Evolutionary conservation across 2,888 invertebrate genomes (phyloP).

Genomic region (Notodonta ziczac): DNA sequence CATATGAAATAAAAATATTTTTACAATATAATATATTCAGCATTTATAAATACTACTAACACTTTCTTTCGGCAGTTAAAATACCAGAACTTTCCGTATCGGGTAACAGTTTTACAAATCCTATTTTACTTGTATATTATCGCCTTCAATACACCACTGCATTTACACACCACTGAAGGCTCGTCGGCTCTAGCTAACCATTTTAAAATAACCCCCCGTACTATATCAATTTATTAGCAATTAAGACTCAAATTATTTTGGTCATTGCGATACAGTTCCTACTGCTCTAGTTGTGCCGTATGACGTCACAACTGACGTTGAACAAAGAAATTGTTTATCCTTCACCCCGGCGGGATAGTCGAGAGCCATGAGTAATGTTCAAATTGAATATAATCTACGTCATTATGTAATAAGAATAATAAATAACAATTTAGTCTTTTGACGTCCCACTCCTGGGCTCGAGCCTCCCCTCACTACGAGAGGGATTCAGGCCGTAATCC

Average conservation of each 20-base stretch:
- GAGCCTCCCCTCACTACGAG: too few species aligned
- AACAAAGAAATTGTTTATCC: slow-evolving; percentile 3
- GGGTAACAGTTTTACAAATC: too few species aligned
- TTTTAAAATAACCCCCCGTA: slow-evolving; percentile 17
- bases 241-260: slow-evolving; percentile 24
- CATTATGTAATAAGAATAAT: neutral
- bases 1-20: too few species aligned
- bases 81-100: too few species aligned
- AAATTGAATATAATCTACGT: neutral
- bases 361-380: neutral
- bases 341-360: neutral
- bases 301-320: neutral
- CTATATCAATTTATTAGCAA: slow-evolving; percentile 1
- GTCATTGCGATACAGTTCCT: slow-evolving; percentile 11
- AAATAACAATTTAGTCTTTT: too few species aligned
- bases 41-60: too few species aligned
- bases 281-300: neutral
- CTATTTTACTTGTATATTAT: slow-evolving; percentile 12
- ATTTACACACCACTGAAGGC: slow-evolving; percentile 32
- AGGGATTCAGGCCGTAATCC: too few species aligned
- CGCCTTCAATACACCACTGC: slow-evolving; percentile 3
- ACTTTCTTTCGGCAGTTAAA: too few species aligned
- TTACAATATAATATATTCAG: too few species aligned
- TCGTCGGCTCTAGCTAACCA: slow-evolving; percentile 24
- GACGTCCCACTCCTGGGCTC: too few species aligned